Base-by-base conservation (phyloP, 1,140 invertebrate species). In the Heliconius congener region DNA sequence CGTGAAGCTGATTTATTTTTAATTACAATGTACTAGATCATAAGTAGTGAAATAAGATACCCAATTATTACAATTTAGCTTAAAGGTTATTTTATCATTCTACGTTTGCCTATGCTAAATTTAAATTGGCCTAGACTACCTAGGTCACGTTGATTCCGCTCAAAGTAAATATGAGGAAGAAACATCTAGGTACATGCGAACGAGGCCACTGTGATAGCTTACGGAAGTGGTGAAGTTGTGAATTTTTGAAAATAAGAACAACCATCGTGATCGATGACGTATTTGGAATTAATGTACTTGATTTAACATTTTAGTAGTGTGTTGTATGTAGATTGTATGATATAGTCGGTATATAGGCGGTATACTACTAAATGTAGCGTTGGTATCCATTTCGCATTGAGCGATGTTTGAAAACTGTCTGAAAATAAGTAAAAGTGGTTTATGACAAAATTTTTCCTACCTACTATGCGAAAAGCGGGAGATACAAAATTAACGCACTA, bases 41-140 rank as follows among this genome's bases (percentile, higher is more conserved):
- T 57, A 57, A 57, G n/a, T 66, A 66, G 3, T 66, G 27, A 66
- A 66, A 66, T 66, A 13, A 27, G 23, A 30, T 3, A 66, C 27
- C 60, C 27, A 66, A 27, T 27, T 66, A 30, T 66, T 27, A 30
- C 60, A 66, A 66, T 66, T 66, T 16, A 27, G 60, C 27, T 66
- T 66, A 66, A 66, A 66, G 60, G 60, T 66, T 30, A 66, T 71
- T 71, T 37, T 71, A 66, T 42, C 57, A 37, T 57, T 50, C 66
- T 60, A 42, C 74, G 60, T 66, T 37, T 42, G 42, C 37, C 23
- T 76, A 46, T 5, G 66, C 74, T 66, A 70, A 76, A 46, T 76
- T 76, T 76, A 76, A 76, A 70, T 71, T 60, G 74, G 37, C 60
- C 74, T 76, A 76, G 74, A 76, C 74, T 42, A 27, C 74, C 74